Percentiles rank a stretch among this genome's conserved stretches.
These are phyloP conservation scores for Brachionus paranguensis DNA, from an alignment of 1,140 invertebrate species.

Conservation along the genomic window DNA sequence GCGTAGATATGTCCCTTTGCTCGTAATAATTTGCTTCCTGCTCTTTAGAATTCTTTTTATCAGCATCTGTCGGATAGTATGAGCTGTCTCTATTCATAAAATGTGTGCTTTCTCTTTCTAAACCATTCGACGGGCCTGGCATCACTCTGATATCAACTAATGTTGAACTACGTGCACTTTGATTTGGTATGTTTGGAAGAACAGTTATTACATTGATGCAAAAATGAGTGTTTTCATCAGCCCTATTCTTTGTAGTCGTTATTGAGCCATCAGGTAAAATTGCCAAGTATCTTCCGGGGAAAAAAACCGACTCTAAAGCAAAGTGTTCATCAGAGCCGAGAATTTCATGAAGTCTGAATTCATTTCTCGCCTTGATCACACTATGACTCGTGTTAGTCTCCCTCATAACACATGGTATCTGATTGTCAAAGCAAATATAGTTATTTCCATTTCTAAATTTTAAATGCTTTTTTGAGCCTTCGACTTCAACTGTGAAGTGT, in stretches of 20 bases:
- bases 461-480: not conserved
- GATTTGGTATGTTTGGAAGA: not conserved
- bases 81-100: not conserved
- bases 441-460: constrained; percentile 30
- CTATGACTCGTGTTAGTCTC: not conserved
- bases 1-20: not conserved
- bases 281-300: constrained; percentile 24
- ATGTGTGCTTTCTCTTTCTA: not conserved
- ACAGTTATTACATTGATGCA: not conserved
- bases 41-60: not conserved
- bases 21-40: not conserved
- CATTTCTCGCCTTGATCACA: not conserved
- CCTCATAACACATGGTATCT: constrained; percentile 19
- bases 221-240: constrained; percentile 13
- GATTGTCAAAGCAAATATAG: constrained; percentile 12
- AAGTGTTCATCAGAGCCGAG: constrained; percentile 30
- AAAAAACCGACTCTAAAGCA: constrained; percentile 24
- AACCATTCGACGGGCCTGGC: not conserved
- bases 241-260: not conserved
- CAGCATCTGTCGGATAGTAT: not conserved
- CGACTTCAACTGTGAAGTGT: constrained; percentile 9
- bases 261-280: constrained; percentile 33
- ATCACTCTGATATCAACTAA: not conserved
- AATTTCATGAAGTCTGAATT: constrained; percentile 33
- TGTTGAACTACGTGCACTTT: not conserved